Percentiles rank a stretch among this genome's conserved stretches.
Conservation (phyloP, 2,888 invertebrate genomes). For the Tinea trinotella region DNA sequence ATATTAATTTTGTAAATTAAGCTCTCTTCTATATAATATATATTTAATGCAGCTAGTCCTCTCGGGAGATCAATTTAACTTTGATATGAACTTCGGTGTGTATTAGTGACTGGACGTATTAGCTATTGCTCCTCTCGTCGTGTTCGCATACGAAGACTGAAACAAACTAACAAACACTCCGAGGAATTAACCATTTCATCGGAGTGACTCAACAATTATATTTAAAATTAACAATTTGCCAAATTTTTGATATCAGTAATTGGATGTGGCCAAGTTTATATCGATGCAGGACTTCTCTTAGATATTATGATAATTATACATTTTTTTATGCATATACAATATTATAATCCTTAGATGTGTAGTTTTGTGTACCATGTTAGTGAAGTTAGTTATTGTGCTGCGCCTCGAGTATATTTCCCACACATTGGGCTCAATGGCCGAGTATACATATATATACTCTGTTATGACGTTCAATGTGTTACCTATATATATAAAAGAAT, state of each 20-base stretch:
- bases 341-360: constrained; percentile 57
- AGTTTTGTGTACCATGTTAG: constrained; percentile 59
- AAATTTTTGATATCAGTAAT: constrained; percentile 21
- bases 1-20: constrained; percentile 15
- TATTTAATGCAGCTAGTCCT: neutral
- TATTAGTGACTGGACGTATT: too few species aligned
- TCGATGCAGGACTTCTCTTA: constrained; percentile 15
- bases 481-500: neutral
- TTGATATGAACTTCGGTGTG: neutral
- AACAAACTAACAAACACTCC: neutral
- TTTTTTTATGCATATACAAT: constrained; percentile 67
- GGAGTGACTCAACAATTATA: constrained; percentile 23
- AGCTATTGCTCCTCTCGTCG: too few species aligned
- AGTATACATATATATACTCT: neutral
- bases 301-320: constrained; percentile 51
- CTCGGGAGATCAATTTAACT: neutral
- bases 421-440: neutral
- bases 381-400: constrained; percentile 25
- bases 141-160: neutral
- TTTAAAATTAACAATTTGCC: constrained; percentile 28
- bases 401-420: neutral
- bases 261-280: constrained; percentile 50
- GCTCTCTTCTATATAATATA: constrained; percentile 8
- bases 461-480: neutral
- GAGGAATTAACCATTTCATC: neutral